These are phyloP conservation scores for Nysson spinosus DNA, from an alignment of 2,888 invertebrate species.

Conservation along the genomic window DNA sequence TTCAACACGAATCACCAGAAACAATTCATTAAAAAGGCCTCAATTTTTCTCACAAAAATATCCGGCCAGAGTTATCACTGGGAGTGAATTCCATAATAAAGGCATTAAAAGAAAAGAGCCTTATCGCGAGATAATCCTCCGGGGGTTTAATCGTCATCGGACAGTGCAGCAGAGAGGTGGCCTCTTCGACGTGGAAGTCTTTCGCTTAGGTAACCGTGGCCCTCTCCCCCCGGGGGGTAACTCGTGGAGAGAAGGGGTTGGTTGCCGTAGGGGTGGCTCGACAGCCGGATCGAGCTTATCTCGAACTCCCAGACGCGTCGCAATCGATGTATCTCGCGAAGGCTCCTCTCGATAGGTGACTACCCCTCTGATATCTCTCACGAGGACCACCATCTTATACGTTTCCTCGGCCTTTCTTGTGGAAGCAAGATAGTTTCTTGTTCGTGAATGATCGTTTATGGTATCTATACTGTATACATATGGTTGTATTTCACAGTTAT, in stretches of 20 bases:
- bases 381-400: conserved; percentile 31
- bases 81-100: too few relatives aligned
- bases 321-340: conserved; percentile 77
- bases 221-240: neutral
- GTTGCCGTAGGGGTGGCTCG: conserved; percentile 51
- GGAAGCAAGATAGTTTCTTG: too few relatives aligned
- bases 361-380: conserved; percentile 26
- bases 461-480: too few relatives aligned
- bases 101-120: neutral
- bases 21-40: too few relatives aligned
- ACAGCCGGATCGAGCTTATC: conserved; percentile 74
- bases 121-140: conserved; percentile 3
- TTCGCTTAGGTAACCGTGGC: neutral
- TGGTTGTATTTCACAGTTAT: too few relatives aligned
- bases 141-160: conserved; percentile 14
- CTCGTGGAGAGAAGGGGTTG: conserved; percentile 20
- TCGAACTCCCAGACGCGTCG: conserved; percentile 76
- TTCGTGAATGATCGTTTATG: too few relatives aligned
- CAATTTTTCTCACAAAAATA: too few relatives aligned
- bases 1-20: too few relatives aligned
- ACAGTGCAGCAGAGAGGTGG: neutral
- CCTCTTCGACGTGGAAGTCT: conserved; percentile 3
- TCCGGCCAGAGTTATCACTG: too few relatives aligned
- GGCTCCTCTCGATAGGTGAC: conserved; percentile 66
- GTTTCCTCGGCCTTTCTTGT: conserved; percentile 34